These are phyloP conservation scores for Peromyscus eremicus DNA, from an alignment of 2,797 vertebrate genomes.

Conservation along the genomic window DNA sequence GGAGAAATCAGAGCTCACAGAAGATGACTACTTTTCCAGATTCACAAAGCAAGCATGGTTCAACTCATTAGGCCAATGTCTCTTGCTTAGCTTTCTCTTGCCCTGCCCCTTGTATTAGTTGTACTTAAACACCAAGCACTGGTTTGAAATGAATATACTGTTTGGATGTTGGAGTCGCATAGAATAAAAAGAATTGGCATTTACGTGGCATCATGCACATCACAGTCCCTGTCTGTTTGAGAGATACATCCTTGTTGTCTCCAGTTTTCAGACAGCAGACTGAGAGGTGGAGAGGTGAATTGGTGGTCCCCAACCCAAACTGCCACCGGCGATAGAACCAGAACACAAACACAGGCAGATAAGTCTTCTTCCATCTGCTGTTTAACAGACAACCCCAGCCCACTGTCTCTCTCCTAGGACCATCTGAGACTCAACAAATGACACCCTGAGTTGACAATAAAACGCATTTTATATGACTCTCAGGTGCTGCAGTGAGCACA, in stretches of 20 bases:
- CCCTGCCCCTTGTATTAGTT: background rate
- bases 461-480: background rate
- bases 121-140: background rate
- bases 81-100: background rate
- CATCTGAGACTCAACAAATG: background rate
- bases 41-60: background rate
- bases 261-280: background rate
- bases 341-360: background rate
- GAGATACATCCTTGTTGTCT: background rate
- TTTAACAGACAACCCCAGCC: background rate
- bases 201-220: background rate
- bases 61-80: background rate
- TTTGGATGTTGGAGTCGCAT: background rate
- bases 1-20: background rate
- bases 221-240: background rate
- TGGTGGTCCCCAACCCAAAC: background rate
- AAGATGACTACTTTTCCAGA: background rate
- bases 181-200: background rate
- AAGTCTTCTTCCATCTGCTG: background rate
- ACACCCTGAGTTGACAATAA: background rate
- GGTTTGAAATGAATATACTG: background rate
- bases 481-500: background rate
- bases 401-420: background rate
- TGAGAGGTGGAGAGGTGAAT: background rate
- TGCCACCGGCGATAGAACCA: background rate